These are phyloP conservation scores for Heliothis subflexa DNA, from an alignment of 1,140 invertebrate species.

Conservation along the genomic window DNA sequence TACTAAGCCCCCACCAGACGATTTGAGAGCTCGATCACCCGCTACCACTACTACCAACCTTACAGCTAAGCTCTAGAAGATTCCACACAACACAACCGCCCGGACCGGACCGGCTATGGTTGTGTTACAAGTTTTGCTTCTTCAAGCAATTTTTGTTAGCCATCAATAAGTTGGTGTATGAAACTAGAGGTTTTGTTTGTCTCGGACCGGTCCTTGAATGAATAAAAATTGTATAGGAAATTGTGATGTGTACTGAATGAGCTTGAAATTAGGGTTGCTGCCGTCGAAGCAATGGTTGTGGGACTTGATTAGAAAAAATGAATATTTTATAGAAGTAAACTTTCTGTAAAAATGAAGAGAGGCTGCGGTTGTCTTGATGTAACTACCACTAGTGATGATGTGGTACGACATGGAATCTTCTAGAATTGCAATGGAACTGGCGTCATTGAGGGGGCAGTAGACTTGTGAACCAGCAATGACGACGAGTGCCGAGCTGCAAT, in stretches of 20 bases:
- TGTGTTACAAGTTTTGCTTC: slow-evolving; percentile 19
- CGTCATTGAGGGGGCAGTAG: slow-evolving; percentile 25
- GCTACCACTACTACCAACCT: neutral
- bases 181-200: slow-evolving; percentile 11
- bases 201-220: slow-evolving; percentile 2
- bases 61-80: slow-evolving; percentile 1
- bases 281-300: slow-evolving; percentile 21
- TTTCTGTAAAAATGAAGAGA: slow-evolving; percentile 14
- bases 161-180: slow-evolving; percentile 10
- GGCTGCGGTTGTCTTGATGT: neutral
- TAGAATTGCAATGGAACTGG: slow-evolving; percentile 5
- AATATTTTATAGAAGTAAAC: slow-evolving; percentile 19
- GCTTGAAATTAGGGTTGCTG: slow-evolving; percentile 8
- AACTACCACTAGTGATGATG: slow-evolving; percentile 1
- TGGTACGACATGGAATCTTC: slow-evolving; percentile 21
- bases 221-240: slow-evolving; percentile 17
- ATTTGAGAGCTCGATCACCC: slow-evolving; percentile 50
- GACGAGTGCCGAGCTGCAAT: neutral
- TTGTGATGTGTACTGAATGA: slow-evolving; percentile 5
- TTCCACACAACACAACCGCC: neutral
- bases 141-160: neutral
- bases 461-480: slow-evolving; percentile 32
- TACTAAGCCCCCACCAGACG: slow-evolving; percentile 64
- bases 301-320: slow-evolving; percentile 1
- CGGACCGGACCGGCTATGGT: neutral